Evolutionary conservation across 2,888 invertebrate genomes (phyloP), one percentile per base, ranked within the genome.

Genomic region (Mechanitis mazaeus): DNA sequence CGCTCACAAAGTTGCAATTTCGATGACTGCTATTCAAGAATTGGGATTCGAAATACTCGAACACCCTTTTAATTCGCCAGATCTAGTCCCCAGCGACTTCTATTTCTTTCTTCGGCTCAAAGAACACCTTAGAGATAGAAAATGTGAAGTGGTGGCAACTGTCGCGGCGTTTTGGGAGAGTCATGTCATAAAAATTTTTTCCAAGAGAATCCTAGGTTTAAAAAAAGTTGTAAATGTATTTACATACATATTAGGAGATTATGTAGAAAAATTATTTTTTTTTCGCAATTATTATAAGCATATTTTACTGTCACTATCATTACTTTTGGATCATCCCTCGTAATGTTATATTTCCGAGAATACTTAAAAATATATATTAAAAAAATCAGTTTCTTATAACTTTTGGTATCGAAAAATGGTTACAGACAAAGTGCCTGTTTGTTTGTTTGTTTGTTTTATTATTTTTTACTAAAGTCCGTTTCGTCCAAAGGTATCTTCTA

Each of bases 71-170:
- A 66, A 69, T 62, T 69, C 62, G 33, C 65, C 66, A 66, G 68
- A 70, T 54, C 67, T 68, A 55, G 64, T 68, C 20, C 68, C 67
- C 57, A 68, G 68, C 45, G 65, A 68, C 62, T 69, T 70, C 53
- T 68, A 66, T 53, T 65, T 67, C 57, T 69, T 67, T 69, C 66
- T 60, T 56, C 64, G 65, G 60, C 66, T 71, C 56, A 69, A 69
- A 35, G 60, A 70, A 64, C 58, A 64, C 35, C 60, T 70, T 53
- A 33, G 61, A 47, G 64, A 66, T 56, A 65, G 64, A 65, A 68
- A 66, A 64, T 67, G 58, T 55, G 66, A 60, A 31, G 64, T 63
- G 31, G 64, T 68, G 58, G 46, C 58, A 31, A 60, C 62, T 55
- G 66, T 65, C 45, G 61, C 54, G 59, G 63, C 46, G 28, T 66